These are phyloP conservation scores for Acrocephalus arundinaceus DNA, from an alignment of 2,113 vertebrate genomes.

Conservation along the genomic window DNA sequence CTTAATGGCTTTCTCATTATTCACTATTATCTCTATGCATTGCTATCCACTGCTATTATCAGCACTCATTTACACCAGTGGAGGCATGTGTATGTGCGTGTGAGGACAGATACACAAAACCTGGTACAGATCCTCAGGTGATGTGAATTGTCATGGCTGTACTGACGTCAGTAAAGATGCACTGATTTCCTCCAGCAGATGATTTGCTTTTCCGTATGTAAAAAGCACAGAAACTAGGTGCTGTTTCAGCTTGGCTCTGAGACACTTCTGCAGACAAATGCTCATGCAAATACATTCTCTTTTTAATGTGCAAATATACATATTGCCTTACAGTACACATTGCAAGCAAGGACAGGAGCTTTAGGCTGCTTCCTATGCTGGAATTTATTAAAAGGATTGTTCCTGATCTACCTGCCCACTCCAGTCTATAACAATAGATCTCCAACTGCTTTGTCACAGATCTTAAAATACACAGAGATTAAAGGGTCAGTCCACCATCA, in stretches of 20 bases:
- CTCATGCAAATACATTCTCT: background rate
- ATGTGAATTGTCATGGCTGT: slow-evolving; percentile 12
- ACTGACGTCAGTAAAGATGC: slow-evolving; percentile 12
- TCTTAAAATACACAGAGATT: slow-evolving; percentile 1
- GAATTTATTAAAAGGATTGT: background rate
- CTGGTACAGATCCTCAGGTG: slow-evolving; percentile 28
- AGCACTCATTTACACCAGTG: background rate
- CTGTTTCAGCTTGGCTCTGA: background rate
- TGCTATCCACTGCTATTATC: background rate
- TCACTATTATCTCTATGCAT: background rate
- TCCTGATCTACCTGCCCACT: background rate
- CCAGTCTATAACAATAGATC: background rate
- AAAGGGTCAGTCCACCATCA: slow-evolving; percentile 13
- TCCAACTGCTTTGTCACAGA: background rate
- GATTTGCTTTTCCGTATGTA: background rate
- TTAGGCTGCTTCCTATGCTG: background rate
- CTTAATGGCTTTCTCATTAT: background rate
- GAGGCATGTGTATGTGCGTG: background rate
- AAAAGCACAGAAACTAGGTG: slow-evolving; percentile 5
- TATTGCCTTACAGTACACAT: background rate
- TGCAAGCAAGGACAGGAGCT: background rate
- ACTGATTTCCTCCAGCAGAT: slow-evolving; percentile 5
- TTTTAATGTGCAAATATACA: background rate
- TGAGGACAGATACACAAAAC: background rate
- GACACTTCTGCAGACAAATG: background rate